Evolutionary conservation across 2,888 invertebrate species (phyloP), one percentile per base, ranked within the genome.

Genomic region (Rhamnusium bicolor): DNA sequence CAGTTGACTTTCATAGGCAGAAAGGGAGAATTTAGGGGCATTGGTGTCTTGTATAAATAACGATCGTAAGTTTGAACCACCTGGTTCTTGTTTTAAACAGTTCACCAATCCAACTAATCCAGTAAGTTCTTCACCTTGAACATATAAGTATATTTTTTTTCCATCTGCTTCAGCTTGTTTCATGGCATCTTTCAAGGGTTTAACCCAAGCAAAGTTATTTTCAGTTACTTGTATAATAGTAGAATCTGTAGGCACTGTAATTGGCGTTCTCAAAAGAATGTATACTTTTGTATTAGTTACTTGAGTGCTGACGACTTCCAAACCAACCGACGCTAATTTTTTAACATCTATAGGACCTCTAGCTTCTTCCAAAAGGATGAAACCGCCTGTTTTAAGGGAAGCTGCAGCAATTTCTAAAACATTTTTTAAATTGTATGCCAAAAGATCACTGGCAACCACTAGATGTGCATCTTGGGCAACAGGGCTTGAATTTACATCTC

Each of bases 31-130:
- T 71, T 91, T 89, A 18, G 90, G 90, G 0, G 90, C 90, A 71
- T 90, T 90, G 47, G 89, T 89, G 80, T 92, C 93, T 83, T 94
- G 93, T 78, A 94, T 90, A 84, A 93, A 93, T 73, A 93, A 90
- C 72, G 92, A 92, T 84, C 96, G 92, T 49, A 96, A 91, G 81
- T 92, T 92, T 71, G 90, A 89, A 18, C 97, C 97, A 77, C 96
- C 97, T 5, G 94, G 91, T 90, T 98, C 98, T 82, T 92, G 93
- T 83, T 94, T 94, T 79, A 99, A 90, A 87, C 99, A 99, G 85
- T 96, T 94, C 84, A 95, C 93, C 86, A 99, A 90, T 56, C 99
- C 99, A 70, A 98, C 90, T 76, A 96, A 90, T 63, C 99, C 98
- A 86, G 92, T 91, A 24, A 91, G 86, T 72, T 93, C 90, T 81